Base-by-base conservation (phyloP, 2,113 vertebrate genomes). In the Ctenomys sociabilis region DNA sequence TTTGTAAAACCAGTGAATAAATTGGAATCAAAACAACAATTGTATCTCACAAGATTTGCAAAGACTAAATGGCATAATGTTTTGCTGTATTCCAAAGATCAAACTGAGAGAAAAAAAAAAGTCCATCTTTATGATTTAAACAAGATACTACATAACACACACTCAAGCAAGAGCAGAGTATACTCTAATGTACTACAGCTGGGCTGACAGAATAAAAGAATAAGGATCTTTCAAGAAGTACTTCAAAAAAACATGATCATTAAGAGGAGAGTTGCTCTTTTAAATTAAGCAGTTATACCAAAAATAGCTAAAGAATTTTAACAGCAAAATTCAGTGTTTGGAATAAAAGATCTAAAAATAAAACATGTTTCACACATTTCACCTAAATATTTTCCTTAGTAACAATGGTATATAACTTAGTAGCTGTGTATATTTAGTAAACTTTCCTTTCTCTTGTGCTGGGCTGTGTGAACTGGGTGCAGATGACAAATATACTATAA, bases 161-260 rank as follows among this genome's bases (percentile, higher is more conserved):
- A 97, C 94, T 95, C 98, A 98, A 98, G 97, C 96, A 96, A 59
- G 95, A 97, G 98, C 97, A 96, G 97, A 97, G 96, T 97, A 98
- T 95, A 96, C 97, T 92, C 97, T 97, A 96, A 98, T 95, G 98
- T 97, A 97, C 97, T 96, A 97, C 98, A 98, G 98, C 99, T 98
- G 98, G 93, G 97, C 98, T 98, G 99, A 98, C 99, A 99, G 98
- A 99, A 98, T 98, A 98, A 99, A 99, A 98, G 98, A 98, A 98
- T 98, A 98, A 98, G 98, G 98, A 98, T 98, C 98, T 98, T 98
- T 98, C 98, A 99, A 98, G 98, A 99, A 98, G 97, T 98, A 98
- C 98, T 98, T 98, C 97, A 98, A 98, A 98, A 99, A 98, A 98
- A 98, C 93, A 94, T 95, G 91, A 98, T 96, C 98, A 96, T 5